Percentiles rank a stretch among this genome's conserved stretches.
These are phyloP conservation scores for Pterostichus madidus DNA, from an alignment of 2,888 invertebrate genomes.

Conservation along the genomic window DNA sequence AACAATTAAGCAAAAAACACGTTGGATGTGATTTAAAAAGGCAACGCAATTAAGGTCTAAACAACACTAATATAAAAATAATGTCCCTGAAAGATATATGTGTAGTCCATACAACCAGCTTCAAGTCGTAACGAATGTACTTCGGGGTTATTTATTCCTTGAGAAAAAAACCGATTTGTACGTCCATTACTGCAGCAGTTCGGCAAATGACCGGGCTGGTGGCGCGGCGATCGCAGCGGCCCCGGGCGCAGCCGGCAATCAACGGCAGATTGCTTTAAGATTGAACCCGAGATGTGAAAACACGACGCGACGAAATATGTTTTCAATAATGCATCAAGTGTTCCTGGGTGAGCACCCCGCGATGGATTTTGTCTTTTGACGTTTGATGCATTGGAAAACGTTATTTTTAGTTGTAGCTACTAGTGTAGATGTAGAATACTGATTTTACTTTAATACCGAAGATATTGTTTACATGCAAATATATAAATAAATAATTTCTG, in stretches of 20 bases:
- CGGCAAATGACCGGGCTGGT: conserved; percentile 57
- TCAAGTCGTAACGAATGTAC: conserved; percentile 39
- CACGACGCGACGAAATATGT: conserved; percentile 73
- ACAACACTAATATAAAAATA: conserved; percentile 61
- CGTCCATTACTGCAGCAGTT: conserved; percentile 62
- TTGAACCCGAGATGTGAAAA: conserved; percentile 73
- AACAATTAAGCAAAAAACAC: conserved; percentile 54
- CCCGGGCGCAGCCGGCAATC: conserved; percentile 71
- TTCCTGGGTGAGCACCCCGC: not conserved
- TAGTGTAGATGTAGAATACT: too few relatives aligned
- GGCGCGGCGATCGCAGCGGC: conserved; percentile 5
- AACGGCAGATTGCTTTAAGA: conserved; percentile 74
- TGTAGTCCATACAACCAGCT: not conserved
- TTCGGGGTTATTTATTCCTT: conserved; percentile 59
- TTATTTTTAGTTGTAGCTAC: not conserved
- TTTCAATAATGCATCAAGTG: conserved; percentile 74
- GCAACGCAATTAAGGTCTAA: conserved; percentile 44
- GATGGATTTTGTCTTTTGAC: conserved; percentile 17
- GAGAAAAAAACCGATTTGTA: conserved; percentile 62
- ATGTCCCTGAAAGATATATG: conserved; percentile 49
- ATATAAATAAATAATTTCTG: too few relatives aligned
- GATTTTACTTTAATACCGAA: too few relatives aligned
- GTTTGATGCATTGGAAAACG: conserved; percentile 23
- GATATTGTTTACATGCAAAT: too few relatives aligned
- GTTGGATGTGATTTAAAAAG: conserved; percentile 48